These are phyloP conservation scores for Aldrovandia affinis DNA, from an alignment of 2,797 vertebrate species.

Conservation along the genomic window DNA sequence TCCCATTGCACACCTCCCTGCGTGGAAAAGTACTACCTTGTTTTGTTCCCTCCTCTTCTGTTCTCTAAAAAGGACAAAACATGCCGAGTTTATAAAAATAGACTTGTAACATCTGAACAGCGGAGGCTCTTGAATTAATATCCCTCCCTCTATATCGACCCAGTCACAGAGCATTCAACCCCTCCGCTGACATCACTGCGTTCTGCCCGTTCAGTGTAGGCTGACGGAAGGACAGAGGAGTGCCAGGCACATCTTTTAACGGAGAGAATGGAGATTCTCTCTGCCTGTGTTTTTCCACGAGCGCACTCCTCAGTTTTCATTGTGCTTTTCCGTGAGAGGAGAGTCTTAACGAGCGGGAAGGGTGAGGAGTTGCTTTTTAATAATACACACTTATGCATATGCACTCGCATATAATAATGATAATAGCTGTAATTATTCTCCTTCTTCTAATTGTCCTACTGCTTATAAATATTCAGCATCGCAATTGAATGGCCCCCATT, in stretches of 20 bases:
- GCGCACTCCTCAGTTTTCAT: background rate
- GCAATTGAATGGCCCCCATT: no score
- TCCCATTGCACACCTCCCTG: conserved; percentile 51
- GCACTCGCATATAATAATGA: no score
- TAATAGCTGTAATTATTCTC: no score
- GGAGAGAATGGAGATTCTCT: background rate
- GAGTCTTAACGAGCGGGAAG: no score
- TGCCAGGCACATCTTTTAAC: background rate
- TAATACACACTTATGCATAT: background rate
- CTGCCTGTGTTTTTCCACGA: background rate
- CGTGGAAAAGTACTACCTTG: conserved; percentile 64
- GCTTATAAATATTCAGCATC: no score
- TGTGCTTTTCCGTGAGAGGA: background rate
- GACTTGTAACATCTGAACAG: conserved; percentile 55
- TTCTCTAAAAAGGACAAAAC: conserved; percentile 56
- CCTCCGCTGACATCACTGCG: conserved; percentile 10
- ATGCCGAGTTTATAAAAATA: conserved; percentile 57
- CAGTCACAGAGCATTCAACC: background rate
- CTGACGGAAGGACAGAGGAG: background rate
- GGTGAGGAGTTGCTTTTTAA: background rate
- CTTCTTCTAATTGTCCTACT: no score
- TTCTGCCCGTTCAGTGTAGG: background rate
- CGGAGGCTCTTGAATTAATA: conserved; percentile 35
- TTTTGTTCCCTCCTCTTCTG: conserved; percentile 42
- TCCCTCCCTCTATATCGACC: conserved; percentile 30